These are phyloP conservation scores for Ceyx margarethae DNA, from an alignment of 2,113 vertebrate genomes.

Conservation along the genomic window DNA sequence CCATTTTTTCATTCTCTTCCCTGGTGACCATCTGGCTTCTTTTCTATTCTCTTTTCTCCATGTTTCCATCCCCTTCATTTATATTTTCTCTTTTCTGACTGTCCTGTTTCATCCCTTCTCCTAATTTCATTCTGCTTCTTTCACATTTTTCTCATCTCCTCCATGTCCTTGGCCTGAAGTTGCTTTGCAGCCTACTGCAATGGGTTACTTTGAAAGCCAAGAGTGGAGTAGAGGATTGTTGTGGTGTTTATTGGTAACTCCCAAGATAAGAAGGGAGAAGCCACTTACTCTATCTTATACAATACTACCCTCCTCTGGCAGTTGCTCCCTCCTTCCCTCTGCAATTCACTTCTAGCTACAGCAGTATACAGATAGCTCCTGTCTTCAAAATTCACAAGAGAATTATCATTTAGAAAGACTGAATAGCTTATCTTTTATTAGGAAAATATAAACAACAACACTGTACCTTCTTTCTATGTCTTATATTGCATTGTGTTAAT, in stretches of 20 bases:
- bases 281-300: neutral
- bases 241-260: neutral
- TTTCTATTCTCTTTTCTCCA: neutral
- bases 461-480: neutral
- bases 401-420: neutral
- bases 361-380: neutral
- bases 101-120: neutral
- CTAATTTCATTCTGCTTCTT: neutral
- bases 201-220: neutral
- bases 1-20: neutral
- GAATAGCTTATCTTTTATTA: neutral
- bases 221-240: neutral
- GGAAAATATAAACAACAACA: neutral
- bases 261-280: neutral
- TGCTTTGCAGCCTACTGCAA: neutral
- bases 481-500: neutral
- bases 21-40: neutral
- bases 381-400: neutral
- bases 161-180: neutral
- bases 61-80: neutral
- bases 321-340: neutral
- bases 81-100: neutral
- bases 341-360: neutral
- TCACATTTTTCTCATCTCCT: neutral
- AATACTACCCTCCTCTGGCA: conserved; percentile 42